Evolutionary conservation across 2,888 invertebrate genomes (phyloP).

Genomic region (Apamea crenata): DNA sequence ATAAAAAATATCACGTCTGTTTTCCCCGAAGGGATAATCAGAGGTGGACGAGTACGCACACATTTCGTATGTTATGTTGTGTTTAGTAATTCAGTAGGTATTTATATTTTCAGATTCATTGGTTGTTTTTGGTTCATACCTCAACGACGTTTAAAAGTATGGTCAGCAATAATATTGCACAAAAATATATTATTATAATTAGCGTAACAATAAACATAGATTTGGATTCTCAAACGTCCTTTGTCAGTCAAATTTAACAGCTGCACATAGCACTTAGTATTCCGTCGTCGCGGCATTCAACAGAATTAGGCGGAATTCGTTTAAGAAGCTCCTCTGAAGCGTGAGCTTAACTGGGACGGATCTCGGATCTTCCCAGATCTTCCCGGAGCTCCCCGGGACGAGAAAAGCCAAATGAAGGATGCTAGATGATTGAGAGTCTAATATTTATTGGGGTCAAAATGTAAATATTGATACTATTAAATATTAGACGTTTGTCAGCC

Average conservation of each 20-base stretch:
- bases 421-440: slow-evolving; percentile 5
- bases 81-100: neutral
- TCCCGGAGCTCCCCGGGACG: no score
- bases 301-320: slow-evolving; percentile 46
- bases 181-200: slow-evolving; percentile 5
- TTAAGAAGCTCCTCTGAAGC: slow-evolving; percentile 42
- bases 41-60: neutral
- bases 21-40: neutral
- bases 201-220: slow-evolving; percentile 26
- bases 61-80: neutral
- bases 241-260: slow-evolving; percentile 37
- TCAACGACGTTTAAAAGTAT: neutral
- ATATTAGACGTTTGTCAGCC: neutral
- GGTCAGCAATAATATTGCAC: neutral
- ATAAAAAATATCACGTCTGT: no score
- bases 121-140: neutral
- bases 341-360: slow-evolving; percentile 13
- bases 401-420: neutral
- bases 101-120: no score
- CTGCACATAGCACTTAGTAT: slow-evolving; percentile 28
- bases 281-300: slow-evolving; percentile 20
- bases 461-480: no score
- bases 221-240: slow-evolving; percentile 12
- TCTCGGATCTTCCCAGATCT: slow-evolving; percentile 23
- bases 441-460: slow-evolving; percentile 3